Evolutionary conservation across 1,140 invertebrate genomes (phyloP), one percentile per base, ranked within the genome.

Genomic region (Euschistus heros): DNA sequence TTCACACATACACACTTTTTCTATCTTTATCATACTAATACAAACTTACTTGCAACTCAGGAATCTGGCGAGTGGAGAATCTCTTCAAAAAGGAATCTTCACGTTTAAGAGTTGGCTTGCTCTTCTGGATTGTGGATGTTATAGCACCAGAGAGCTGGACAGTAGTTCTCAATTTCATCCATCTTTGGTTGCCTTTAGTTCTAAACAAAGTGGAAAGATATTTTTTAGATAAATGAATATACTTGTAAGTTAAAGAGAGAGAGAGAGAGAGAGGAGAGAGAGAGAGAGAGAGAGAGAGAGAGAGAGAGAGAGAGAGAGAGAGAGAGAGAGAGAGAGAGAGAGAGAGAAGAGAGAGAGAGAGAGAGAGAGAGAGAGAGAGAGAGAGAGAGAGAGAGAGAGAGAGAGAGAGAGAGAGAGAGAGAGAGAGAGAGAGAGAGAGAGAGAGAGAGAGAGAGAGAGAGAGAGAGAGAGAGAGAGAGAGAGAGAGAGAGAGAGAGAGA

Each of bases 31-130:
- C n/a, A n/a, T n/a, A n/a, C n/a, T n/a, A n/a, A n/a, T n/a, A n/a
- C 8, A 6, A 37, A 6, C 33, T 37, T 37, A 78, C 79, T 77
- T 92, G 89, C 59, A 87, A 84, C 75, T 92, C 88, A 46, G 90
- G 87, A 74, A 91, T 86, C 74, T 95, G 92, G 63, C 92, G 78
- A 0, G 92, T 95, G 13, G 92, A 94, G 77, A 97, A 97, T 68
- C 92, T 81, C 74, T 94, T 92, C 67, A 97, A 78, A 74, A 97
- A 97, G 0, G 93, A 96, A 73, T 97, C 93, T 78, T 96, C 92
- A 59, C 93, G 81, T 73, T 94, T 91, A 68, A 96, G 77, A 1
- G 90, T 85, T 24, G 89, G 86, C 71, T 92, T 92, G 75, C 88
- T 70, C 76, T 89, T 87, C 73, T 83, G 81, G 46, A 76, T 74